phyloP scores from a whole-genome alignment of 1,140 invertebrate species.

The Drosophila kanapiae region DNA sequence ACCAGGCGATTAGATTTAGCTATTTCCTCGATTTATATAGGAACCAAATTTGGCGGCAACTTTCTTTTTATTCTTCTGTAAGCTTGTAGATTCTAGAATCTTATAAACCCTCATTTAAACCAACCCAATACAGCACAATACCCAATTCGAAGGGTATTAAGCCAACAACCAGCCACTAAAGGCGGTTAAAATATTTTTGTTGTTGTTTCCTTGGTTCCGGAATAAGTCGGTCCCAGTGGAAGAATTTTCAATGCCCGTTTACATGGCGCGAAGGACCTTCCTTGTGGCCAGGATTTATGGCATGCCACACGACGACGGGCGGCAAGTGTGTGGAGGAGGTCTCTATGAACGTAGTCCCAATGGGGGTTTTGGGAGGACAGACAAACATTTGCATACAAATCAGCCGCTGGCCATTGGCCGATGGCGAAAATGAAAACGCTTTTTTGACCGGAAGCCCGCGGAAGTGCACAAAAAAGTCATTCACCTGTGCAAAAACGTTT shows the following conservation, averaged over 20 bases:
- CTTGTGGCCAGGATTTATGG: constrained; percentile 69
- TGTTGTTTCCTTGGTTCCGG: constrained; percentile 79
- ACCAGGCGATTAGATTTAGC: background rate
- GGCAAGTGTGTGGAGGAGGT: constrained; percentile 15
- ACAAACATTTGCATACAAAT: constrained; percentile 64
- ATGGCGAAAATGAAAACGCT: constrained; percentile 78
- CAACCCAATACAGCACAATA: too few relatives aligned
- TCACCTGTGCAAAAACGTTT: constrained; percentile 77
- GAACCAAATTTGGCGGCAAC: background rate
- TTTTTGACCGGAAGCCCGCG: constrained; percentile 80
- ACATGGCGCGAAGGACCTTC: constrained; percentile 46
- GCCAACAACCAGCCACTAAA: constrained; percentile 44
- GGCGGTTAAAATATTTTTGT: constrained; percentile 46
- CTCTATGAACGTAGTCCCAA: constrained; percentile 3
- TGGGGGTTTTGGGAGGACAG: constrained; percentile 27
- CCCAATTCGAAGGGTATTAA: constrained; percentile 5
- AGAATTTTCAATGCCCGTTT: constrained; percentile 49
- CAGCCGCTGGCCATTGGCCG: constrained; percentile 47
- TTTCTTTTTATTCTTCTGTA: background rate
- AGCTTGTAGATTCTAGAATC: background rate
- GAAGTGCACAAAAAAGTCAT: constrained; percentile 83
- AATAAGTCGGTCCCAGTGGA: constrained; percentile 35
- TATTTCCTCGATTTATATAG: background rate
- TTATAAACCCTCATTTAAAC: background rate
- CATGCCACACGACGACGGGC: constrained; percentile 52